phyloP scores from a whole-genome alignment of 2,888 invertebrate genomes.

The Latheticus oryzae region DNA sequence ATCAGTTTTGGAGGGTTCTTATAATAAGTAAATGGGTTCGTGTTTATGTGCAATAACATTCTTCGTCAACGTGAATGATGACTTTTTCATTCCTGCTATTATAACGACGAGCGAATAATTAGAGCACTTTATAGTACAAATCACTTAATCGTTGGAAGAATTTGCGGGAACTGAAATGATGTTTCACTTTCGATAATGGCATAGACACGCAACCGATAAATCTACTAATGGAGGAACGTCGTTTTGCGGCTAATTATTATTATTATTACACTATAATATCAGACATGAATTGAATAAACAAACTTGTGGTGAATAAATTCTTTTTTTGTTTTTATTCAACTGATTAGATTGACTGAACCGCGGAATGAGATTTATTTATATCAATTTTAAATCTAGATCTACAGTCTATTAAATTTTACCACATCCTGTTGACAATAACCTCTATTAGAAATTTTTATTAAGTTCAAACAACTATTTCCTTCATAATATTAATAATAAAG shows the following conservation, averaged over 20 bases:
- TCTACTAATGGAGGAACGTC: constrained; percentile 15
- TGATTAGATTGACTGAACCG: constrained; percentile 32
- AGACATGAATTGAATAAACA: constrained; percentile 23
- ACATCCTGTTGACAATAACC: constrained; percentile 39
- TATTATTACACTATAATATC: constrained; percentile 14
- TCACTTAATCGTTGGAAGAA: constrained; percentile 49
- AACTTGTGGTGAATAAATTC: constrained; percentile 20
- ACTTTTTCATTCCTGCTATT: constrained; percentile 23
- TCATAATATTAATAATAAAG: too few species aligned
- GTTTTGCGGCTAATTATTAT: constrained; percentile 29
- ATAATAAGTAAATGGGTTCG: constrained; percentile 30
- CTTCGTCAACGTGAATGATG: constrained; percentile 27
- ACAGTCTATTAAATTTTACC: constrained; percentile 26
- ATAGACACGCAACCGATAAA: constrained; percentile 23
- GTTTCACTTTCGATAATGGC: constrained; percentile 25
- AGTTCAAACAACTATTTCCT: too few species aligned
- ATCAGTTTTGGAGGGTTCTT: constrained; percentile 30
- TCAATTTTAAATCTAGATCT: constrained; percentile 22
- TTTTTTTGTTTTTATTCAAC: constrained; percentile 23
- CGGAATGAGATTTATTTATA: constrained; percentile 24
- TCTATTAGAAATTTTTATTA: too few species aligned
- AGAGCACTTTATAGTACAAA: constrained; percentile 52
- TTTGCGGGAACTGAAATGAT: constrained; percentile 26
- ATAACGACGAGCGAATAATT: constrained; percentile 48
- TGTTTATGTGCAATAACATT: constrained; percentile 30